phyloP scores from a whole-genome alignment of 2,888 invertebrate genomes.

The Hemistola chrysoprasaria region DNA sequence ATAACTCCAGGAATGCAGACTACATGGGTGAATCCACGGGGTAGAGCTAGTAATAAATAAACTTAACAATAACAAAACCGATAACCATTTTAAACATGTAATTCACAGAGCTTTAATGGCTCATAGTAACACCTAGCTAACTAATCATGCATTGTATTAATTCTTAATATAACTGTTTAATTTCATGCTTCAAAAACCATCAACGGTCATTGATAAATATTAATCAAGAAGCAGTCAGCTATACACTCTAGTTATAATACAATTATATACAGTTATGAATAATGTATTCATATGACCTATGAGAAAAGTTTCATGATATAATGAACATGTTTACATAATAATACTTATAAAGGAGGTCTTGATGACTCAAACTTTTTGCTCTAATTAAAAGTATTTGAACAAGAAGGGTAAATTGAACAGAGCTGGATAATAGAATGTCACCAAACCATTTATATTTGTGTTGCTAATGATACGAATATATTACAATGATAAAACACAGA shows the following conservation, averaged over 20 bases:
- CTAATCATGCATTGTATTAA: conserved; percentile 1
- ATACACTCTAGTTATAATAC: conserved; percentile 30
- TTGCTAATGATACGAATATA: conserved; percentile 22
- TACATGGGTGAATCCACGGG: too few relatives aligned
- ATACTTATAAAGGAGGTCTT: conserved; percentile 8
- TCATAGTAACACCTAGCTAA: not conserved
- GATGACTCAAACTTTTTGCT: conserved; percentile 10
- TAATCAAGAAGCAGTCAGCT: conserved; percentile 42
- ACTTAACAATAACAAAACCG: too few relatives aligned
- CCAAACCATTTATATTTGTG: conserved; percentile 10
- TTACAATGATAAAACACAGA: conserved; percentile 25
- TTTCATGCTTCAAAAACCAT: conserved; percentile 57
- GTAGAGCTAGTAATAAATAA: too few relatives aligned
- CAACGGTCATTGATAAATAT: conserved; percentile 49
- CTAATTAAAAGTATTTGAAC: not conserved
- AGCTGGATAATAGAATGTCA: conserved; percentile 2
- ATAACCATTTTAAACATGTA: too few relatives aligned
- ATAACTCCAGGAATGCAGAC: too few relatives aligned
- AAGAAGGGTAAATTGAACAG: conserved; percentile 7
- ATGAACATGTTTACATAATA: conserved; percentile 19
- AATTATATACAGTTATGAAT: conserved; percentile 35
- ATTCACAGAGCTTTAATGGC: too few relatives aligned
- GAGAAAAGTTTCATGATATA: conserved; percentile 14
- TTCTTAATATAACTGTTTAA: conserved; percentile 41
- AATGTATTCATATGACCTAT: conserved; percentile 26